phyloP scores from a whole-genome alignment of 2,888 invertebrate species.

The Lasius fuliginosus region DNA sequence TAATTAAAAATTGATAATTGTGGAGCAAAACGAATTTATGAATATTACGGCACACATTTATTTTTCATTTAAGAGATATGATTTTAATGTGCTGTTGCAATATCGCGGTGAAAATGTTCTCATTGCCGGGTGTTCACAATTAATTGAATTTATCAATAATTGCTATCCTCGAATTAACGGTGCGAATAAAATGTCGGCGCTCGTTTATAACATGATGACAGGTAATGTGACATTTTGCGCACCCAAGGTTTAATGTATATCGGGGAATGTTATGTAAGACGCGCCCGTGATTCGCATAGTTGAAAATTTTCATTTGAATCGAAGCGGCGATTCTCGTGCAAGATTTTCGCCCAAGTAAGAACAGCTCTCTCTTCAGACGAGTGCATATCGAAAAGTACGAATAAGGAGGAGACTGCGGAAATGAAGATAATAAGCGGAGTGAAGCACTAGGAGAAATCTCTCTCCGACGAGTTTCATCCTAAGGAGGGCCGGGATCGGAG shows the following conservation, averaged over 20 bases:
- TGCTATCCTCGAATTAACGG: conserved; percentile 30
- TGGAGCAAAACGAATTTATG: conserved; percentile 23
- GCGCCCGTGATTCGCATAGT: background rate
- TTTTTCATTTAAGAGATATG: conserved; percentile 29
- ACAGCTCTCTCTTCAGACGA: conserved; percentile 11
- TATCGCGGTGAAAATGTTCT: conserved; percentile 20
- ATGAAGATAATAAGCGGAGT: conserved; percentile 54
- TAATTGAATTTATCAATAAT: conserved; percentile 39
- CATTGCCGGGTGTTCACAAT: conserved; percentile 19
- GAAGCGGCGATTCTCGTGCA: background rate
- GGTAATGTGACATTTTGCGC: conserved; percentile 10
- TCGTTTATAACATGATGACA: conserved; percentile 11
- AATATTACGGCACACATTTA: conserved; percentile 9
- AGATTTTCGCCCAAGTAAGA: background rate
- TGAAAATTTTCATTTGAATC: background rate
- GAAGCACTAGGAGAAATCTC: conserved; percentile 34
- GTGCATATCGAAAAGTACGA: conserved; percentile 37
- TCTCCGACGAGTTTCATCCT: conserved; percentile 23
- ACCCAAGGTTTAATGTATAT: background rate
- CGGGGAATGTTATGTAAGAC: background rate
- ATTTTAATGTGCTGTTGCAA: conserved; percentile 20
- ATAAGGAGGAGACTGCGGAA: conserved; percentile 42
- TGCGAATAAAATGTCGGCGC: conserved; percentile 5
- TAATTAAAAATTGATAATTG: conserved; percentile 46
- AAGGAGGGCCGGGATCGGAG: conserved; percentile 32